Base-by-base conservation (phyloP, 1,140 invertebrate genomes). In the Pseudobourletiella spinata region DNA sequence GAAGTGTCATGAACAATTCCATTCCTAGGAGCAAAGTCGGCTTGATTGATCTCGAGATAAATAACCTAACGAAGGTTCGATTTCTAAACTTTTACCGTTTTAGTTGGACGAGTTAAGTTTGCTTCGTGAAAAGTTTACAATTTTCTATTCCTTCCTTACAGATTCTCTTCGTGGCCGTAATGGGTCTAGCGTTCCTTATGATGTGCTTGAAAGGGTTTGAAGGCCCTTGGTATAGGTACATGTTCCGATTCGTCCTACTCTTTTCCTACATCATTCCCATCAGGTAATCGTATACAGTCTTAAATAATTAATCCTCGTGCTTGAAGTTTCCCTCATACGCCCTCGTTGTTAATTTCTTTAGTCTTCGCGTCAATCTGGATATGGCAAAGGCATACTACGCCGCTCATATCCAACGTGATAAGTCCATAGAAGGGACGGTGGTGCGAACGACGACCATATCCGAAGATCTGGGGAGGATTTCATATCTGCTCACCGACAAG, bases 181-280 rank as follows among this genome's bases (percentile, higher is more conserved):
- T 98, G 46, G 83, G 90, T 42, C 79, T 98, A 0, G 88, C 94
- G 0, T 78, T 97, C 48, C 85, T 98, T 3, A 94, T 99, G 88
- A 96, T 99, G 80, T 84, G 84, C 64, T 77, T 98, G 26, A 97
- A 98, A 81, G 90, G 91, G 25, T 98, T 97, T 75, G 85, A 82
- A 63, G 95, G 94, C 0, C 91, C 90, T 0, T 99, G 97, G 97
- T 97, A 95, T 74, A 78, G 87, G 65, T 98, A 98, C 74, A 84
- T 96, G 79, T 96, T 98, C 76, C 80, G 96, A 71, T 99, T 98
- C 74, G 84, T 98, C 57, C 79, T 99, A 8, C 81, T 99, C 0
- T 99, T 99, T 77, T 98, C 95, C 0, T 99, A 99, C 76, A 98
- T 99, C 61, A 98, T 99, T 74, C 96, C 96, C 16, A 95, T 99